These are phyloP conservation scores for Halesus radiatus DNA, from an alignment of 1,140 invertebrate genomes.

Conservation along the genomic window DNA sequence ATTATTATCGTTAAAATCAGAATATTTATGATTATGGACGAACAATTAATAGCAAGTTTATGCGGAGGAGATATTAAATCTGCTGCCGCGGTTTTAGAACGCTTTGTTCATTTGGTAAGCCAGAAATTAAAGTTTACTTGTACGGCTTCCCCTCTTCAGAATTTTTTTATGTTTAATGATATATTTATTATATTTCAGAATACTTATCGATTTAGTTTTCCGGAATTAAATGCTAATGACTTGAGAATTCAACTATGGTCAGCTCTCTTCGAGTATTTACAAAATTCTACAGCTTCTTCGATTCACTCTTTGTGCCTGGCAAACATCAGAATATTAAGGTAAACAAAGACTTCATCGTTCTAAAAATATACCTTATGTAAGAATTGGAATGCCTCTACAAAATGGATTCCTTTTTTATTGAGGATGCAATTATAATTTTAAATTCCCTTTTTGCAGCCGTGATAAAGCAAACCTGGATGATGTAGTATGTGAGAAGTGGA, in stretches of 20 bases:
- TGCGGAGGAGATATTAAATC: constrained; percentile 34
- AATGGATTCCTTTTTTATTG: neutral
- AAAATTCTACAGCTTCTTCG: constrained; percentile 59
- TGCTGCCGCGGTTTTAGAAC: constrained; percentile 29
- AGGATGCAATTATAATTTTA: neutral
- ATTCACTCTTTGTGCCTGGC: constrained; percentile 64
- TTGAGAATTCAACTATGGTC: constrained; percentile 64
- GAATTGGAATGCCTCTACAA: neutral
- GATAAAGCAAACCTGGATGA: constrained; percentile 82
- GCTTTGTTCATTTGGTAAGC: constrained; percentile 46
- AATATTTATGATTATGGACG: constrained; percentile 39
- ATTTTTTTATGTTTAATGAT: constrained; percentile 3
- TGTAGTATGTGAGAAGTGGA: constrained; percentile 77
- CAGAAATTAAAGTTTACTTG: constrained; percentile 1
- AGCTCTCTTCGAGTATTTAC: constrained; percentile 64
- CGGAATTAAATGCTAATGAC: constrained; percentile 61
- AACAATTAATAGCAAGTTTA: constrained; percentile 27
- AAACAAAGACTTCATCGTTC: neutral
- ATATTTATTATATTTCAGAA: constrained; percentile 62
- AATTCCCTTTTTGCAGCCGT: constrained; percentile 71
- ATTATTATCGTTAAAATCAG: neutral
- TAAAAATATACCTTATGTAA: neutral
- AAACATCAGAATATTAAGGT: constrained; percentile 66
- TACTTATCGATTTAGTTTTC: constrained; percentile 64
- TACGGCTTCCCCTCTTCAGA: constrained; percentile 18